Percentiles rank a stretch among this genome's conserved stretches.
phyloP scores from a whole-genome alignment of 2,113 vertebrate genomes.

The Gracilinanus agilis region DNA sequence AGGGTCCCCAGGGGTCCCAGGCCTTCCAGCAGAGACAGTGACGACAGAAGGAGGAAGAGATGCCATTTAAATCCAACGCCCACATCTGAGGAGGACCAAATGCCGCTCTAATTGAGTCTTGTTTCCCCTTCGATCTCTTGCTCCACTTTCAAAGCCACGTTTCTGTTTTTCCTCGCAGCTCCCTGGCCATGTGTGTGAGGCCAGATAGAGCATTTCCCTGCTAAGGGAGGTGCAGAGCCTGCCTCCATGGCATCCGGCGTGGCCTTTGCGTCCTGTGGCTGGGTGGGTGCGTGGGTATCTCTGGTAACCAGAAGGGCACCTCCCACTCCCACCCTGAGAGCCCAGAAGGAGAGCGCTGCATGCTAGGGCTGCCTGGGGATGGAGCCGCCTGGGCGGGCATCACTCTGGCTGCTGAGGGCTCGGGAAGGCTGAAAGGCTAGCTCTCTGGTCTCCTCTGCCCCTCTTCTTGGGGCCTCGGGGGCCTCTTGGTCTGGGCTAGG shows the following conservation, averaged over 20 bases:
- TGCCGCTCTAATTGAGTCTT: background rate
- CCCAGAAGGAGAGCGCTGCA: constrained; percentile 2
- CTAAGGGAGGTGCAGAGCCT: background rate
- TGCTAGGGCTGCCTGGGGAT: constrained; percentile 12
- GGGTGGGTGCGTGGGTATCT: constrained; percentile 31
- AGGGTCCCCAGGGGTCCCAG: background rate
- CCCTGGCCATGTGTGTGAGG: background rate
- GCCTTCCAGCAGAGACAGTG: background rate
- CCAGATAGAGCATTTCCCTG: constrained; percentile 30
- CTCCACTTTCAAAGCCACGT: background rate
- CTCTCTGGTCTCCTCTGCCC: constrained; percentile 21
- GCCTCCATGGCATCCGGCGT: background rate
- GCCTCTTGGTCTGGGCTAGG: background rate
- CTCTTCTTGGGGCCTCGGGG: background rate
- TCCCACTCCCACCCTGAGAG: background rate
- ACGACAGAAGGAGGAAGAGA: background rate
- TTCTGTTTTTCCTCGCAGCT: constrained; percentile 28
- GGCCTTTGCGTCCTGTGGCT: constrained; percentile 24
- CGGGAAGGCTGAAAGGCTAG: constrained; percentile 45
- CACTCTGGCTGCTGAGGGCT: constrained; percentile 41
- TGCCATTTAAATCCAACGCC: background rate
- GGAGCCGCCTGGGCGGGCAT: background rate
- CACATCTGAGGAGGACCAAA: background rate
- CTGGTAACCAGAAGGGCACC: constrained; percentile 30
- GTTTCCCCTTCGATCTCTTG: constrained; percentile 11